phyloP scores from a whole-genome alignment of 2,113 vertebrate species.

The cat (Felis catus) region DNA sequence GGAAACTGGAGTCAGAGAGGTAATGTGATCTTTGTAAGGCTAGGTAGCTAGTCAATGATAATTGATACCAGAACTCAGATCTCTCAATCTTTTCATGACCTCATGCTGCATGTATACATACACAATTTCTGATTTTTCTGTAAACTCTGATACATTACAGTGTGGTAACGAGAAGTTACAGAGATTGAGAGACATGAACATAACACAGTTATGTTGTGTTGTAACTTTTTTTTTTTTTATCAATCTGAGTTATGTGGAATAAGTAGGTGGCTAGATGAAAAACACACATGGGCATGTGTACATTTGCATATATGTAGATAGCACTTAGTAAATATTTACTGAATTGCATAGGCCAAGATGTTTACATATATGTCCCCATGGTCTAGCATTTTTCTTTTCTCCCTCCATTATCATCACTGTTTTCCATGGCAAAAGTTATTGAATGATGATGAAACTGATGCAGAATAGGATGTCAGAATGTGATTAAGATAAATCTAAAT shows the following conservation, averaged over 20 bases:
- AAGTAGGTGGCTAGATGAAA: not conserved
- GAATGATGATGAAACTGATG: not conserved
- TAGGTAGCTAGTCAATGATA: not conserved
- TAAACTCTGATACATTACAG: not conserved
- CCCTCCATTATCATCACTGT: not conserved
- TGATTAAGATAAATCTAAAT: not conserved
- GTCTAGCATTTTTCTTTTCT: not conserved
- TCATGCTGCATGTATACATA: not conserved
- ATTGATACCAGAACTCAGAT: not conserved
- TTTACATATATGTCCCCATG: not conserved
- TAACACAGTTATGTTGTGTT: not conserved
- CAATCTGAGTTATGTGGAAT: not conserved
- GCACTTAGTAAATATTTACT: not conserved
- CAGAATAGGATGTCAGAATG: not conserved
- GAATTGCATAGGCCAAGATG: not conserved
- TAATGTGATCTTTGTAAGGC: not conserved
- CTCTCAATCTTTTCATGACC: not conserved
- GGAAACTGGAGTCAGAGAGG: not conserved
- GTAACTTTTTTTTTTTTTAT: not conserved
- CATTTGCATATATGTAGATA: not conserved
- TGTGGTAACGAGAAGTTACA: not conserved
- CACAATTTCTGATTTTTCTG: not conserved
- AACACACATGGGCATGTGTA: not conserved
- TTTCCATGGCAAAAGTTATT: not conserved
- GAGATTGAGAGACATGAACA: not conserved